These are phyloP conservation scores for Ommatoiulus sabulosus DNA, from an alignment of 2,888 invertebrate species.

Conservation along the genomic window DNA sequence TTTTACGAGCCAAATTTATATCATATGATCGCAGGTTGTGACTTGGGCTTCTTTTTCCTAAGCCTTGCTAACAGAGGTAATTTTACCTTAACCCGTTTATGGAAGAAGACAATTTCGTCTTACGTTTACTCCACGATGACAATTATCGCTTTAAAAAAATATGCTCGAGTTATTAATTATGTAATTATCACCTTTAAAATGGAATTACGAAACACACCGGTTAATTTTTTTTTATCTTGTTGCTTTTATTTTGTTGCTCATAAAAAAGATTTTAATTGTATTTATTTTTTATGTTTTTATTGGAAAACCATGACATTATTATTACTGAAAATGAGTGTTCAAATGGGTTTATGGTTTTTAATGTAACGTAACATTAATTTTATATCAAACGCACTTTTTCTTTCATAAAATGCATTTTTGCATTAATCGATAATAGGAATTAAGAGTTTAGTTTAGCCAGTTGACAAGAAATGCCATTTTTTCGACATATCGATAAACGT, in stretches of 20 bases:
- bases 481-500: background rate
- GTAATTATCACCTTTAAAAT: conserved; percentile 38
- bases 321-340: background rate
- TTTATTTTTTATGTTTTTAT: conserved; percentile 45
- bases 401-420: conserved; percentile 39
- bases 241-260: conserved; percentile 47
- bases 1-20: conserved; percentile 43
- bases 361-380: conserved; percentile 32
- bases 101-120: conserved; percentile 23
- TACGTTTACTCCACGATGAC: conserved; percentile 26
- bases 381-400: conserved; percentile 30
- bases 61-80: conserved; percentile 43
- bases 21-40: conserved; percentile 47
- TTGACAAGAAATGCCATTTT: background rate
- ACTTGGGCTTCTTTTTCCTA: conserved; percentile 38
- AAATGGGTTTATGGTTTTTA: conserved; percentile 44
- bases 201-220: background rate
- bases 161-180: conserved; percentile 37
- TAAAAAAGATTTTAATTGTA: conserved; percentile 44
- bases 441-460: background rate
- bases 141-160: conserved; percentile 24
- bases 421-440: background rate
- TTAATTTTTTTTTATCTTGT: conserved; percentile 38
- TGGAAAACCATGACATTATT: conserved; percentile 42
- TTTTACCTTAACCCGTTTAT: conserved; percentile 17